Evolutionary conservation across 2,797 vertebrate species (phyloP), one percentile per base, ranked within the genome.

Genomic region (Loriculus beryllinus): DNA sequence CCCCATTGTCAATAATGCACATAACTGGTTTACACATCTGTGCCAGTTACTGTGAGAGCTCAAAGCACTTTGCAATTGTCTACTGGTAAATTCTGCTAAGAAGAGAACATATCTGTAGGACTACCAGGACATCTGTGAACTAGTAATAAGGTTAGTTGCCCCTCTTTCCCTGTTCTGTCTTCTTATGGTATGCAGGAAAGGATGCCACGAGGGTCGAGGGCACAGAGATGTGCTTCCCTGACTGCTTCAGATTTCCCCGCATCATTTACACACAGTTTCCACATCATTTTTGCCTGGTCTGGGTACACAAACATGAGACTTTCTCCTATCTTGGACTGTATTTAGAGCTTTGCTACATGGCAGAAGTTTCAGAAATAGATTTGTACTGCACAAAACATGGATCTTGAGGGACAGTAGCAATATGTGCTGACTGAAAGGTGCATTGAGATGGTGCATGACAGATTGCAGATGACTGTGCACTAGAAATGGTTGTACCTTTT

Each of bases 391-490:
- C 17, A 22, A 56, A 65, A 45, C 0, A 0, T 49, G 37, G 26
- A n/a, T 21, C 33, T 56, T 21, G 2, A 45, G 22, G 35, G 8
- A 43, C 77, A 13, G 23, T 33, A 48, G 22, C 77, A 37, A 40
- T 5, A 28, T 2, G 2, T 0, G 3, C 10, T 43, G 65, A 26
- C 8, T 13, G 52, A 71, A 35, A 26, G 16, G 14, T 22, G 16
- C 0, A 0, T 20, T 70, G 62, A 0, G 0, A 37, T 51, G 14
- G 14, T 39, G 16, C 16, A 16, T 10, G 23, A 8, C 31, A 39
- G 33, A 17, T 35, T 64, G 51, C 49, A 77, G 49, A 31, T 5
- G 17, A 29, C 40, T 2, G 1, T 42, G 59, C 33, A 14, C 20
- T 71, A 35, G 14, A 35, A 45, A 43, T 19, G 33, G 6, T 22